Evolutionary conservation across 1,140 invertebrate species (phyloP).

Genomic region (Gonatopus flavifemur): DNA sequence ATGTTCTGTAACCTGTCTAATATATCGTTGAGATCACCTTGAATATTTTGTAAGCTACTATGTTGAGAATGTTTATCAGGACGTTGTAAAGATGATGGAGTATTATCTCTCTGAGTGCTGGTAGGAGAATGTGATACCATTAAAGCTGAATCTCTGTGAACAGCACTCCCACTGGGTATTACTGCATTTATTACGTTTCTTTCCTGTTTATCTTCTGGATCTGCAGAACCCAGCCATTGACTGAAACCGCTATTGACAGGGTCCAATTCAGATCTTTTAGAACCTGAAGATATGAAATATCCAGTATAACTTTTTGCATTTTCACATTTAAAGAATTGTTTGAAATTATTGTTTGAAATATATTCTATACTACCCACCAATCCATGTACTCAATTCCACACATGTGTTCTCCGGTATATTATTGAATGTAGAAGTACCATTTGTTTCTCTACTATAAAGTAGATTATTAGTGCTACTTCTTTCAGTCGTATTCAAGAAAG

Average conservation of each 20-base stretch:
- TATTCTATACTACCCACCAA: constrained; percentile 44
- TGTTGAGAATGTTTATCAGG: constrained; percentile 53
- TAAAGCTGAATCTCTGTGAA: constrained; percentile 19
- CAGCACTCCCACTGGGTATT: too few relatives aligned
- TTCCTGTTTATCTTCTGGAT: constrained; percentile 31
- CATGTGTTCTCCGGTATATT: constrained; percentile 31
- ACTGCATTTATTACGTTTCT: constrained; percentile 26
- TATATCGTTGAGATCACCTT: constrained; percentile 59
- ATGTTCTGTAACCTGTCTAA: constrained; percentile 59
- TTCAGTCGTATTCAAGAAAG: constrained; percentile 1
- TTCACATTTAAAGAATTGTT: constrained; percentile 5
- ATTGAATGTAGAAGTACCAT: constrained; percentile 22
- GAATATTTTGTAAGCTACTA: constrained; percentile 57
- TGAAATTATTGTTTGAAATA: constrained; percentile 6
- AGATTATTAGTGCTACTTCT: constrained; percentile 13
- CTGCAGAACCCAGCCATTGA: constrained; percentile 47
- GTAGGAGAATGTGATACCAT: constrained; percentile 33
- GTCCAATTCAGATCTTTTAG: constrained; percentile 38
- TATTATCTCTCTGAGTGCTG: constrained; percentile 46
- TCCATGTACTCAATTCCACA: constrained; percentile 55
- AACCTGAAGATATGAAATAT: constrained; percentile 26
- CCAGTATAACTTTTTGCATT: not conserved
- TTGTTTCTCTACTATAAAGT: constrained; percentile 13
- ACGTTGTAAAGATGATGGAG: constrained; percentile 48
- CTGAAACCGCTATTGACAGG: constrained; percentile 47